Evolutionary conservation across 1,140 invertebrate genomes (phyloP), one percentile per base, ranked within the genome.

Genomic region (Forficula auricularia): DNA sequence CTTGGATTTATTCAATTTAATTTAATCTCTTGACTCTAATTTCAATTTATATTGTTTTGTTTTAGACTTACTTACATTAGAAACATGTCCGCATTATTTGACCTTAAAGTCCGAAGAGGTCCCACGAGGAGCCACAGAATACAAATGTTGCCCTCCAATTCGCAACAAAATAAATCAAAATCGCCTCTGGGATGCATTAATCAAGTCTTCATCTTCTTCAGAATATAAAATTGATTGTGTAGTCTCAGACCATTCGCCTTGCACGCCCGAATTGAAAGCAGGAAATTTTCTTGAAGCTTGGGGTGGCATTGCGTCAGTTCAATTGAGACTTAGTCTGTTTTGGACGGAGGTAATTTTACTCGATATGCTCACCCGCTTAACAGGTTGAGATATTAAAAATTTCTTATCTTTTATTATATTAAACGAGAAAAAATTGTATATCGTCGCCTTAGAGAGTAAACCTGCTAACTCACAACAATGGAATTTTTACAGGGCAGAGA

Each of bases 41-140:
- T 10, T 27, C 22, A n/a, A n/a, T n/a, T n/a, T n/a, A n/a, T n/a
- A n/a, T n/a, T n/a, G 4, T 10, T 27, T 27, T 27, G 4, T 27
- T 27, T 27, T 27, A 27, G 22, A 10, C 3, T 57, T 53, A 44
- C 55, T 82, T 13, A 77, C 74, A 0, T 71, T 71, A 0, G 79
- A 82, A 55, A 82, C 79, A 0, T 81, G 78, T 54, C 73, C 76
- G 43, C 79, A 82, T 54, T 82, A 82, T 55, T 57, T 82, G n/a
- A 64, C 66, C 1, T 52, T 82, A 8, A 59, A 60, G 22, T 65
- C 76, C 12, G 74, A 78, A 50, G 57, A 72, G 27, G 64, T 82
- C 16, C 72, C 71, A 9, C 57, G 65, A 27, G 65, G 64, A 2
- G 69, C 64, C 3, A 78, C 76, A 1, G 64, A 79, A 52, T 80